phyloP scores from a whole-genome alignment of 2,113 vertebrate genomes.

The Melanerpes aurifrons region DNA sequence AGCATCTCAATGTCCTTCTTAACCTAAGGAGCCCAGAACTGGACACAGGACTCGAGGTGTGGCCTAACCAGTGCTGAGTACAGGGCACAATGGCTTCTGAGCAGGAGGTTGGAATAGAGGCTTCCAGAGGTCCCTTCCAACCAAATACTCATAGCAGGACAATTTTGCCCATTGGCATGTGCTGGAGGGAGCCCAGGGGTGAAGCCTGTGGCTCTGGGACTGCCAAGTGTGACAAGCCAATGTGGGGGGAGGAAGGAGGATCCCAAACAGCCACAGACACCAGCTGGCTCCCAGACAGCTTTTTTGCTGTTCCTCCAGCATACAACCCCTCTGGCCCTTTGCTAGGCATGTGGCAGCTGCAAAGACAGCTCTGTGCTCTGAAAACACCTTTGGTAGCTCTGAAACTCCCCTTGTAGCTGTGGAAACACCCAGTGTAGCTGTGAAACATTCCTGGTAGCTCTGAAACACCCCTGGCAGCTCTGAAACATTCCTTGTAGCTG shows the following conservation, averaged over 20 bases:
- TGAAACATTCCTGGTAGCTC: neutral
- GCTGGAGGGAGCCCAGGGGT: neutral
- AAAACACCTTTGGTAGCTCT: neutral
- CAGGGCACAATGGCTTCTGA: neutral
- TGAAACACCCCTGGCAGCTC: neutral
- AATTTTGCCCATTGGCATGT: neutral
- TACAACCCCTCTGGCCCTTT: neutral
- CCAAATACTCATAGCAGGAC: neutral
- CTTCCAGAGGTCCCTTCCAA: neutral
- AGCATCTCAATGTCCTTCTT: too few species aligned
- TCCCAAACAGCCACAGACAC: neutral
- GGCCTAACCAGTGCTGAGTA: too few species aligned
- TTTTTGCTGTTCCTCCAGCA: neutral
- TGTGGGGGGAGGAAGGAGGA: neutral
- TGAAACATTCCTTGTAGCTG: too few species aligned
- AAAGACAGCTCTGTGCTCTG: neutral
- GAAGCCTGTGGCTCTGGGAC: neutral
- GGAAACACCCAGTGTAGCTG: too few species aligned
- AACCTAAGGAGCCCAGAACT: too few species aligned
- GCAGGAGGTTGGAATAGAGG: neutral
- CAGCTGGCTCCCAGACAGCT: neutral
- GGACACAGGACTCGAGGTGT: too few species aligned
- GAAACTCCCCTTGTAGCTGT: neutral
- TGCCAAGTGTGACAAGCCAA: neutral
- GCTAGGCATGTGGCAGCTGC: neutral